Conservation (phyloP, 2,888 invertebrate genomes). For the Camptogramma bilineatum region DNA sequence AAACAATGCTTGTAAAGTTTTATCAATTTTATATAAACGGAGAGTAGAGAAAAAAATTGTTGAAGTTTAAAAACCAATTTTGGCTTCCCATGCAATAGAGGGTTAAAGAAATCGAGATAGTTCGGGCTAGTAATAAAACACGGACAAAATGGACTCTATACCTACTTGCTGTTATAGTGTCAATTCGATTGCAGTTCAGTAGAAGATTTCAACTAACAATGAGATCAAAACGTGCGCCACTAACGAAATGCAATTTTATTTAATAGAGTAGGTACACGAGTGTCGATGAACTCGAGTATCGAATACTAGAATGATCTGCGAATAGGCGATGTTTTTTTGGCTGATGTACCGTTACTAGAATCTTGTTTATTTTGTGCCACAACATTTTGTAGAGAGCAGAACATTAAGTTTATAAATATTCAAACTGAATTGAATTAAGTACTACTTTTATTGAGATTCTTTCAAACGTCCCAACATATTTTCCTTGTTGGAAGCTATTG, state of each 20-base stretch:
- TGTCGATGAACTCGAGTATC: conserved; percentile 64
- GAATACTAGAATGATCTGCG: conserved; percentile 54
- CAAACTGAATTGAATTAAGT: background rate
- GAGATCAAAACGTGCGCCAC: conserved; percentile 63
- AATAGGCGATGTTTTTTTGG: conserved; percentile 57
- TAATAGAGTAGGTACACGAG: conserved; percentile 60
- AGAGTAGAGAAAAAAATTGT: too few species aligned
- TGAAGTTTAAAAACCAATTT: too few species aligned
- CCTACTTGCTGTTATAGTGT: conserved; percentile 45
- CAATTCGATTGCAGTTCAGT: conserved; percentile 47
- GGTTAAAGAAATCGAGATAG: conserved; percentile 72
- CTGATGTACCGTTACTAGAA: conserved; percentile 56
- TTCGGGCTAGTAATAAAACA: conserved; percentile 58
- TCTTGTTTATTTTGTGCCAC: conserved; percentile 43
- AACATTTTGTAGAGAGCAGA: conserved; percentile 20
- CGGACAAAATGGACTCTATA: conserved; percentile 55
- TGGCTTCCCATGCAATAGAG: too few species aligned
- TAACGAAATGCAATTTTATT: conserved; percentile 69
- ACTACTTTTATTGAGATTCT: background rate
- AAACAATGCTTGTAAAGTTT: too few species aligned
- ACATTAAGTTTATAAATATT: background rate
- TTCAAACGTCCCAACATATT: background rate
- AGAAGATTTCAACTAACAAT: conserved; percentile 49
- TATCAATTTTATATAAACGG: too few species aligned
- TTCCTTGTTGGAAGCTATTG: background rate